Base-by-base conservation (phyloP, 1,140 invertebrate species). In the Leucophenga varia region DNA sequence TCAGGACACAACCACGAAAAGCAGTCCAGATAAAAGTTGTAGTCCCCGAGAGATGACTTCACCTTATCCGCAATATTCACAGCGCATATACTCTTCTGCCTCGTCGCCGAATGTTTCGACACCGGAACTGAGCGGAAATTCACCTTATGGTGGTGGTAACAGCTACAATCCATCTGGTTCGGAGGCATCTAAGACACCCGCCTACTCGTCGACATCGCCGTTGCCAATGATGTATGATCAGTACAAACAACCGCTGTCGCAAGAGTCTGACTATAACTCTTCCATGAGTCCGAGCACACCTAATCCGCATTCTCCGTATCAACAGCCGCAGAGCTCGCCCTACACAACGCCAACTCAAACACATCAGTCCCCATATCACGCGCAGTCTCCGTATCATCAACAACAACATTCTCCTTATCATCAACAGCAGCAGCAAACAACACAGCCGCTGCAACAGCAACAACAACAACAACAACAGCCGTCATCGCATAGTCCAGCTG, bases 1-100 rank as follows among this genome's bases (percentile, higher is more conserved):
- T 70, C 86, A 89, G 74, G 87, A 89, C 52, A 88, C 85, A 1
- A 84, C 83, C 17, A 82, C 83, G 2, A 85, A 85, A 74, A 85
- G 83, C 54, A 86, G 84, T 54, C 85, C 86, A 2, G 85, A 87
- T 44, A 87, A 86, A 64, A 85, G 83, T 55, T 85, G 83, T 59
- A 85, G 83, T 61, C 83, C 83, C 6, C 74, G 81, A 3, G 83
- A 84, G 52, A 82, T 78, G 51, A 80, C 80, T 2, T 77, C 76
- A n/a, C 80, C 82, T 12, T 84, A 84, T 75, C 77, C 81, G 3
- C 79, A 82, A 34, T 84, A 83, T 57, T 80, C 81, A 8, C 81
- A 80, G 73, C 82, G 82, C 52, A 82, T 81, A 28, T 85, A 81
- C 60, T 82, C 79, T 28, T 79, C 78, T 4, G 79, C 79, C 25